Evolutionary conservation across 2,797 vertebrate genomes (phyloP).

Genomic region (Eupleurogrammus muticus): DNA sequence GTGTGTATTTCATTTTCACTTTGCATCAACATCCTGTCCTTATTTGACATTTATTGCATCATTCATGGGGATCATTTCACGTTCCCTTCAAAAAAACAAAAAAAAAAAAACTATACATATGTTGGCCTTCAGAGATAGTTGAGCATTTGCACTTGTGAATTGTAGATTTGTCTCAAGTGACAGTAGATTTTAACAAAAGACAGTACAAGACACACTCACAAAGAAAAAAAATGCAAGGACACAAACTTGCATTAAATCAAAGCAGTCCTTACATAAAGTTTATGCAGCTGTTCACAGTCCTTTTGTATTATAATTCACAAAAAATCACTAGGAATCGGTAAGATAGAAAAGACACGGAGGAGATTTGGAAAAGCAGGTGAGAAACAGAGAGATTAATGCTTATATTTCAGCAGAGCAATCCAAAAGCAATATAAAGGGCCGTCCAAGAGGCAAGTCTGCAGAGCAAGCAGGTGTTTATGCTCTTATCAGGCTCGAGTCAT

Average conservation of each 20-base stretch:
- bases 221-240: slow-evolving; percentile 12
- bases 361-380: slow-evolving; percentile 39
- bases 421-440: slow-evolving; percentile 55
- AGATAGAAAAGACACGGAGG: slow-evolving; percentile 2
- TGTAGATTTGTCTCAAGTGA: slow-evolving; percentile 45
- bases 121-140: slow-evolving; percentile 47
- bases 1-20: slow-evolving; percentile 15
- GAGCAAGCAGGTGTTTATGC: slow-evolving; percentile 67
- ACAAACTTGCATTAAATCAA: slow-evolving; percentile 15
- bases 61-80: slow-evolving; percentile 57
- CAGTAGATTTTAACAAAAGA: slow-evolving; percentile 19
- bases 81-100: slow-evolving; percentile 43
- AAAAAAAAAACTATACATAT: too few relatives aligned
- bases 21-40: slow-evolving; percentile 31
- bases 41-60: slow-evolving; percentile 61
- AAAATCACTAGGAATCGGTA: slow-evolving; percentile 24
- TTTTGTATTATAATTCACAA: slow-evolving; percentile 34
- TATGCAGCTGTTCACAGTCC: slow-evolving; percentile 16
- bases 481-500: slow-evolving; percentile 63
- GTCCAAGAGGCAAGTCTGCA: slow-evolving; percentile 49
- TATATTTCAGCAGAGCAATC: slow-evolving; percentile 38
- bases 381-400: slow-evolving; percentile 51
- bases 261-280: slow-evolving; percentile 26
- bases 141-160: slow-evolving; percentile 57
- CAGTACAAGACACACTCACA: background rate